Evolutionary conservation across 2,888 invertebrate genomes (phyloP), one percentile per base, ranked within the genome.

Genomic region (Belgica antarctica): DNA sequence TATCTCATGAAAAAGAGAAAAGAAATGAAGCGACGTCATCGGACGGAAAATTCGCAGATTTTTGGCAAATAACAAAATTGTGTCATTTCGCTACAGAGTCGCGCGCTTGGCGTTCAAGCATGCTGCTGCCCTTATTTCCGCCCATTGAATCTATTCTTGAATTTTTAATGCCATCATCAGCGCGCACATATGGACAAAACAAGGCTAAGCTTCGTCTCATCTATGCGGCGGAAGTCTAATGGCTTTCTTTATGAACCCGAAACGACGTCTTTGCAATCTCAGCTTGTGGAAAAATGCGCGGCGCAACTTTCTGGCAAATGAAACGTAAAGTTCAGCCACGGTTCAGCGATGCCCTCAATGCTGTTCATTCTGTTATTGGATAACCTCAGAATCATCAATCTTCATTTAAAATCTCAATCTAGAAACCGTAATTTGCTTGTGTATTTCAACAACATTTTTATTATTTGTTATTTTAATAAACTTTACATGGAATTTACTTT

Each of bases 381-480:
- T 19, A 27, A 25, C 59, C 59, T 59, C 24, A 59, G 59, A 59
- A 59, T 59, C 59, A 59, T 59, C 59, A 59, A 59, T 59, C 59
- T 59, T 59, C 59, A 59, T 59, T 59, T 59, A 27, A 27, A 59
- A 59, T 59, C 59, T 59, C 59, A 59, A 59, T 59, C 59, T 59
- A 59, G 27, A 59, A 59, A 59, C 59, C 59, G 27, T 59, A 59
- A 59, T 59, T 59, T 59, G 59, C 59, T 59, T n/a, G n/a, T n/a
- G 59, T 27, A 24, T 59, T 59, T 59, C 59, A 59, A 59, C 59
- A 27, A 59, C 59, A n/a, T 59, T 59, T 59, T 59, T 59, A 59
- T 59, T 59, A 27, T 59, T 59, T 59, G 59, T 59, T 57, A 59
- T 59, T 59, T 59, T 59, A 57, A 57, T 57, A 57, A 57, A 59